Evolutionary conservation across 2,888 invertebrate species (phyloP), one percentile per base, ranked within the genome.

Genomic region (Thecophora atra): DNA sequence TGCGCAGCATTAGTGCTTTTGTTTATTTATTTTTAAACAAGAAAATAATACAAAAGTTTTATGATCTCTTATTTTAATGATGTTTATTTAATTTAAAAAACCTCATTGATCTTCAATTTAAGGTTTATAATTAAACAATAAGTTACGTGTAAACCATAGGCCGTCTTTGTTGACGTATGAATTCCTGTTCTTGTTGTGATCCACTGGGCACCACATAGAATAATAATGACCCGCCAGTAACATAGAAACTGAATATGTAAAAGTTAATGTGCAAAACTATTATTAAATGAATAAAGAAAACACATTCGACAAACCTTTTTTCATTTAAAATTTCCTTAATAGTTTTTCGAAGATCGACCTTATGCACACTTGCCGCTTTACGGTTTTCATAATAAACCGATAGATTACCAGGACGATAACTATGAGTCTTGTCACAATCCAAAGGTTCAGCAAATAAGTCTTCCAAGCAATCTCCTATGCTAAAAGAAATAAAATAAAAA

Each of bases 301-400:
- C 11, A 11, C 21, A 30, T 26, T 15, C 3, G 1, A 56, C 77
- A 72, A 76, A 83, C 83, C 76, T 73, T 79, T 91, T 88, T 67
- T 88, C 85, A 73, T 87, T 84, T 51, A 94, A 81, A 76, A 93
- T 87, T 71, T 91, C 89, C 1, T 87, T 85, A 3, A 95, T 87
- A 1, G 90, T 89, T 76, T 88, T 88, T 0, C 85, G 82, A 0
- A 89, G 79, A 78, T 91, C 84, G 2, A 93, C 87, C 74, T 89
- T 86, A 79, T 91, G 89, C 0, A 92, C 87, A 80, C 87, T 86
- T 58, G 88, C 89, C 75, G 88, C 89, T 76, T 91, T 88, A 70
- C 87, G 86, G 69, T 92, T 92, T 85, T 94, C 94, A 81, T 90
- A 95, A 81, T 94, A 95, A 1, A 95, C 88, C 83, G 90, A 89